A percentile compares a stretch with the other conserved stretches of the same genome.
phyloP scores from a whole-genome alignment of 2,888 invertebrate genomes.

The Apamea anceps region DNA sequence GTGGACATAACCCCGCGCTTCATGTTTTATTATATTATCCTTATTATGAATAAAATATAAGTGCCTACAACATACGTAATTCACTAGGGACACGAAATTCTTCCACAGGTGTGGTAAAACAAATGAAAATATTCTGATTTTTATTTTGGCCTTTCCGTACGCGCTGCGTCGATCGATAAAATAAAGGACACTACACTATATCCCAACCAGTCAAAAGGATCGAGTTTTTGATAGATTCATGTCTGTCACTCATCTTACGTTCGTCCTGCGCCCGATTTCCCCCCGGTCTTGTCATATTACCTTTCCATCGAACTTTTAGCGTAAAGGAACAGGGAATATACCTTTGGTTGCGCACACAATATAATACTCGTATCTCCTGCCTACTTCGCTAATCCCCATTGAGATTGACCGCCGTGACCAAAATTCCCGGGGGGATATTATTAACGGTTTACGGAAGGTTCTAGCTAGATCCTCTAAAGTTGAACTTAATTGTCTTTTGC shows the following conservation, averaged over 20 bases:
- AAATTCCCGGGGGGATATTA: background rate
- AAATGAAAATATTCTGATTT: constrained; percentile 9
- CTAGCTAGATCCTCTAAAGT: background rate
- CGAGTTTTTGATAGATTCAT: background rate
- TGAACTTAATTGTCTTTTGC: background rate
- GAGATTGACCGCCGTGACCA: background rate
- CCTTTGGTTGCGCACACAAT: too few relatives aligned
- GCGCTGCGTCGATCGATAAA: background rate
- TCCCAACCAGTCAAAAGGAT: background rate
- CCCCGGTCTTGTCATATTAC: background rate
- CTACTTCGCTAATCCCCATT: background rate
- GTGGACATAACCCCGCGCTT: constrained; percentile 35
- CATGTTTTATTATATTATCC: constrained; percentile 27
- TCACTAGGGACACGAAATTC: constrained; percentile 9
- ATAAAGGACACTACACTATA: background rate
- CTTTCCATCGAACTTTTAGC: too few relatives aligned
- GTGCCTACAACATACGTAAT: constrained; percentile 12
- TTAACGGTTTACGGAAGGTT: background rate
- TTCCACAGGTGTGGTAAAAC: background rate
- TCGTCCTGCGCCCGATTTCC: background rate
- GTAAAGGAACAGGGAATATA: too few relatives aligned
- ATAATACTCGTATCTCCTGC: background rate
- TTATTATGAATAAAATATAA: constrained; percentile 37
- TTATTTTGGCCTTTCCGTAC: background rate
- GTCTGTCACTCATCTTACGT: background rate